Evolutionary conservation across 2,888 invertebrate genomes (phyloP), one percentile per base, ranked within the genome.

Genomic region (Pecten maximus): DNA sequence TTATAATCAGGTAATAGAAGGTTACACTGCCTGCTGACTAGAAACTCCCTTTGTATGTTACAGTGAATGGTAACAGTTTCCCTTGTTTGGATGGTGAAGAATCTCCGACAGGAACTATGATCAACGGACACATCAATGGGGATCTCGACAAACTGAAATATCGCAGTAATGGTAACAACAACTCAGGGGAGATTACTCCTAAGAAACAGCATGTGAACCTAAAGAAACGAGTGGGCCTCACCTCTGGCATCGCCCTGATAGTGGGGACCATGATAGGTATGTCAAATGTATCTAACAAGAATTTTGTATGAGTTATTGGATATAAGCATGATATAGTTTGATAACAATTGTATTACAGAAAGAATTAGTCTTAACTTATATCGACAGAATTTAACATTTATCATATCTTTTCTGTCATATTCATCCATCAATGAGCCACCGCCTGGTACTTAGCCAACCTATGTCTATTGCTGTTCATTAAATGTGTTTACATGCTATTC

Each of bases 231-330:
- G 97, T 98, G 90, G 98, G 98, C 2, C 97, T 98, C 2, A 98
- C 98, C 96, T 98, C 98, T 74, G 98, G 98, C n/a, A 97, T 98
- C 60, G 98, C 98, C 96, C 97, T 98, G 93, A 98, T 98, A 93
- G 97, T 98, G 35, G 98, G 98, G 89, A 98, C 98, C 8, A 98
- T 98, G 98, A 98, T 98, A 93, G 98, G 98, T 98, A 95, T 93
- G 94, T 87, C 86, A n/a, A n/a, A n/a, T n/a, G n/a, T n/a, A n/a
- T n/a, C n/a, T n/a, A n/a, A n/a, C n/a, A n/a, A n/a, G n/a, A n/a
- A n/a, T n/a, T n/a, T n/a, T n/a, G n/a, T n/a, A n/a, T n/a, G n/a
- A n/a, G n/a, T n/a, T n/a, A n/a, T n/a, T n/a, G n/a, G n/a, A n/a
- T n/a, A n/a, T n/a, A n/a, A n/a, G n/a, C n/a, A n/a, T n/a, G n/a